These are phyloP conservation scores for Cliona cf. orientalis DNA, from an alignment of 37 sponge, comb jelly and placozoan species.

Conservation along the genomic window DNA sequence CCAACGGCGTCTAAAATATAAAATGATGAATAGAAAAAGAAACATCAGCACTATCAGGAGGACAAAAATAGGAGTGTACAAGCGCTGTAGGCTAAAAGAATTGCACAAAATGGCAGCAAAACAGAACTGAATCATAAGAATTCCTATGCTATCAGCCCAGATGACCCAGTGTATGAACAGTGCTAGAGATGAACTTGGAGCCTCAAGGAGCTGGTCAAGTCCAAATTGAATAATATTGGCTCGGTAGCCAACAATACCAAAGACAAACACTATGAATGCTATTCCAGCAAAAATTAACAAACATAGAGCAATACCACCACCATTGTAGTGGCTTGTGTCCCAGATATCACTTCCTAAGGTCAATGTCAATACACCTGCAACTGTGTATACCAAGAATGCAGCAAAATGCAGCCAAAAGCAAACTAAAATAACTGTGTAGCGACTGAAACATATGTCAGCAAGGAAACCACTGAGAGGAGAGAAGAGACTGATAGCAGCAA, in stretches of 20 bases:
- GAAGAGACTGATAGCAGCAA: too few relatives aligned
- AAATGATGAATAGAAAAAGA: neutral
- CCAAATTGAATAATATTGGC: neutral
- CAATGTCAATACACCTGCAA: too few relatives aligned
- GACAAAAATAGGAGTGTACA: neutral
- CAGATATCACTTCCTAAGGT: too few relatives aligned
- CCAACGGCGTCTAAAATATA: neutral
- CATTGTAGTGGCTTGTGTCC: too few relatives aligned
- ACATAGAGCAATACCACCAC: too few relatives aligned
- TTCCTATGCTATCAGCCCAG: neutral
- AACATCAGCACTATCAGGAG: neutral
- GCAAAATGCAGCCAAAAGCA: too few relatives aligned
- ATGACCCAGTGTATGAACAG: neutral
- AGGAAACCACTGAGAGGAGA: too few relatives aligned
- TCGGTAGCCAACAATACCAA: neutral
- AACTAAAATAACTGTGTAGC: too few relatives aligned
- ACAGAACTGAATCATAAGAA: neutral
- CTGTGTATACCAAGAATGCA: too few relatives aligned
- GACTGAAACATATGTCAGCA: too few relatives aligned
- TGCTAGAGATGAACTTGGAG: neutral
- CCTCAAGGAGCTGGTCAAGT: neutral
- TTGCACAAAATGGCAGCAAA: neutral
- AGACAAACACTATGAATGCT: neutral
- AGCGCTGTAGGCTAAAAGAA: neutral
- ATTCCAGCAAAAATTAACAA: neutral